Conservation (phyloP, 2,113 vertebrate genomes). For the Cervus canadensis region DNA sequence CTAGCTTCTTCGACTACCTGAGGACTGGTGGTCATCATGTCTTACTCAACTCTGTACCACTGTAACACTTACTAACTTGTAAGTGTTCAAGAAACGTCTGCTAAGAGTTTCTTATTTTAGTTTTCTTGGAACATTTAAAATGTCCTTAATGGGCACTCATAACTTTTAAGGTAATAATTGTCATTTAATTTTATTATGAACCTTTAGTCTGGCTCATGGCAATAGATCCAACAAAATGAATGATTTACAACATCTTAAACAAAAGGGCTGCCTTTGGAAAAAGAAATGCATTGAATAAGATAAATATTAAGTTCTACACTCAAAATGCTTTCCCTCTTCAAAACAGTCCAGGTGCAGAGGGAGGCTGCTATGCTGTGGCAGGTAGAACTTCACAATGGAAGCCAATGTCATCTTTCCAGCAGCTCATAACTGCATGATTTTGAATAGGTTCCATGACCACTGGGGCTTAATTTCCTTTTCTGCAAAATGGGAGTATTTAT, state of each 20-base stretch:
- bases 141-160: background rate
- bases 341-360: background rate
- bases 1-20: background rate
- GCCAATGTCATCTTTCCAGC: background rate
- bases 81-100: background rate
- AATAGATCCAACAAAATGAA: background rate
- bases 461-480: background rate
- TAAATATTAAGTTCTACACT: background rate
- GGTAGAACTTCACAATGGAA: background rate
- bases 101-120: background rate
- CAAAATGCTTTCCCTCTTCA: background rate
- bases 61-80: background rate
- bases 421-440: background rate
- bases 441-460: background rate
- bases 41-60: background rate
- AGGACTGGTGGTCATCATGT: background rate
- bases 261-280: background rate
- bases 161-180: background rate
- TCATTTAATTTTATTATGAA: background rate
- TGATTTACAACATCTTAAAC: background rate
- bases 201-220: background rate
- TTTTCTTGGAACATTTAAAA: background rate
- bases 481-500: background rate
- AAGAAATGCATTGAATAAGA: background rate
- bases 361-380: background rate